phyloP scores from a whole-genome alignment of 2,113 vertebrate species.

The Conger conger region DNA sequence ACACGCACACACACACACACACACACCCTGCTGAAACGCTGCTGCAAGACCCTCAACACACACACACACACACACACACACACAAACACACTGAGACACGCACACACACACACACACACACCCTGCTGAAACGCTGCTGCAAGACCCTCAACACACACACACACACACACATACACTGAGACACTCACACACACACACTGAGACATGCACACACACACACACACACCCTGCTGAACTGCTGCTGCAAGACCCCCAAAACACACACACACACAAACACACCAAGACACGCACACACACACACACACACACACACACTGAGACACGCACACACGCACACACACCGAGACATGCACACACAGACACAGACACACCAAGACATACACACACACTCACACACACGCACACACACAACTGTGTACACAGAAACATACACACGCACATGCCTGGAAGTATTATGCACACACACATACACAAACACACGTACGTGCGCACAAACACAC shows the following conservation, averaged over 20 bases:
- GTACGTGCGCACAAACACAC: not conserved
- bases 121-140: slow-evolving; percentile 33
- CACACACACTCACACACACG: not conserved
- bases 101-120: not conserved
- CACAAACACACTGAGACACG: not conserved
- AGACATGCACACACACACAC: too few relatives aligned
- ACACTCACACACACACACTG: not conserved
- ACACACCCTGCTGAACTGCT: too few relatives aligned
- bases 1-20: not conserved
- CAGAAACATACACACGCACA: not conserved
- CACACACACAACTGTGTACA: too few relatives aligned
- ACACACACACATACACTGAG: not conserved
- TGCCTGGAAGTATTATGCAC: too few relatives aligned
- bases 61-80: not conserved
- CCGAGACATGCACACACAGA: too few relatives aligned
- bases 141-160: not conserved
- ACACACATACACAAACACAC: not conserved
- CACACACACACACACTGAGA: not conserved
- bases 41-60: too few relatives aligned
- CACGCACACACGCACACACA: not conserved
- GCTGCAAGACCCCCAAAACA: too few relatives aligned
- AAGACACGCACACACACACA: not conserved
- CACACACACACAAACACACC: not conserved
- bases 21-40: too few relatives aligned
- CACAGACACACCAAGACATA: too few relatives aligned